Evolutionary conservation across 2,797 vertebrate genomes (phyloP).

Genomic region (Picus viridis): DNA sequence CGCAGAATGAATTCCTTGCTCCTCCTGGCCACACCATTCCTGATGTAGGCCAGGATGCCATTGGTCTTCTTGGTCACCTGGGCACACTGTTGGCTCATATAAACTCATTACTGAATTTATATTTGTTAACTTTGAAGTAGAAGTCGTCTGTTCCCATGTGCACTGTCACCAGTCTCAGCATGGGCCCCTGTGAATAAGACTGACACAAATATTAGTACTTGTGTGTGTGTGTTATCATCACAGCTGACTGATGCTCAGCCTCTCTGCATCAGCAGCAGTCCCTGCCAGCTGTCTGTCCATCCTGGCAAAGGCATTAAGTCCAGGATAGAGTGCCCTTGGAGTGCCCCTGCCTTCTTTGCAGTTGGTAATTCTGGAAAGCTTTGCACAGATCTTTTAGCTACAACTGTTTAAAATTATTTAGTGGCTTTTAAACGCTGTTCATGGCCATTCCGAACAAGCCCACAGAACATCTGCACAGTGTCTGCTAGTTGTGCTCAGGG

Average conservation of each 20-base stretch:
- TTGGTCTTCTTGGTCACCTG: too few relatives aligned
- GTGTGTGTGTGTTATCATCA: neutral
- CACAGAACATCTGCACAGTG: slow-evolving; percentile 59
- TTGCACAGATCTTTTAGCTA: neutral
- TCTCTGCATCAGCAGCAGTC: neutral
- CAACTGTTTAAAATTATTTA: slow-evolving; percentile 69
- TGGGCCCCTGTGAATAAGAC: neutral
- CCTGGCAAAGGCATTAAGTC: neutral
- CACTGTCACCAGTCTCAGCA: neutral
- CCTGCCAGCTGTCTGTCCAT: neutral
- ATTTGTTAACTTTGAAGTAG: neutral
- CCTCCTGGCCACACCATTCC: too few relatives aligned
- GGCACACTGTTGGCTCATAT: too few relatives aligned
- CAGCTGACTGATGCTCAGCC: neutral
- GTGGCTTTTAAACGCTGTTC: slow-evolving; percentile 55
- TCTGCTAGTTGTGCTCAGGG: slow-evolving; percentile 30
- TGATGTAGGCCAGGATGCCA: too few relatives aligned
- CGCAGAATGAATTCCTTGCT: too few relatives aligned
- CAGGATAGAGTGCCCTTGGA: neutral
- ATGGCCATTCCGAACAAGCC: slow-evolving; percentile 53
- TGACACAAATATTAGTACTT: neutral
- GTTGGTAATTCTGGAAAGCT: slow-evolving; percentile 12
- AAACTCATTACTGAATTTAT: neutral
- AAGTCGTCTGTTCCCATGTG: neutral
- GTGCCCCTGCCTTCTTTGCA: slow-evolving; percentile 9